Evolutionary conservation across 53 echinoderm and acorn worm species (phyloP), one percentile per base, ranked within the genome.

Genomic region (Zoroaster sp.): DNA sequence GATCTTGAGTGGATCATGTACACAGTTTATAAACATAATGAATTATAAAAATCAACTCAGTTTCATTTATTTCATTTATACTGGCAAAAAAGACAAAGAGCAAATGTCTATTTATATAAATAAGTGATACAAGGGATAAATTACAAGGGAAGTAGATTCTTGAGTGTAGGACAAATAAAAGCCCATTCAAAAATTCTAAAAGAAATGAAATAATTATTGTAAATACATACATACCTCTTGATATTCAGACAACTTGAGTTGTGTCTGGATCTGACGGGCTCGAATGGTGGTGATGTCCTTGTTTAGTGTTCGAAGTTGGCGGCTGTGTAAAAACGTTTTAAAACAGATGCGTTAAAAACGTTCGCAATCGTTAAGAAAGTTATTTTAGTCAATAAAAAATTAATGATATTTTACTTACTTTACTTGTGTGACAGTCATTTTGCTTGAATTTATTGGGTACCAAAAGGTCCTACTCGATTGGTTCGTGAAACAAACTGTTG

Each of bases 221-320:
- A 47, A 47, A 10, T 15, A 13, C 31, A 38, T 31, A 52, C 82
- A 91, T 69, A 95, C 95, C 86, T 93, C 80, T 69, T 95, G 95
- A 66, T 95, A 95, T 66, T 95, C 95, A 11, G 95, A 93, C 43
- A 80, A 80, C n/a, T 89, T 88, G 11, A 89, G 75, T 42, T 87
- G 87, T 0, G 89, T 80, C 77, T 93, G 93, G 37, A 91, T 86
- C 89, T 95, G 89, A 5, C 91, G 73, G 12, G 81, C 79, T 10
- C 90, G 86, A 63, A 95, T 95, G 66, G 75, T 92, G 41, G 54
- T 23, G 63, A 94, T 94, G 35, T 92, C 92, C 23, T 92, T 89
- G 68, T 70, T 59, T 23, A 89, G 51, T 46, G 70, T 89, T 5
- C 68, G 70, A 34, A 89, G 41, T 40, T 88, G 73, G 13, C 81